Base-by-base conservation (phyloP, 1,140 invertebrate species). In the Lordiphosa mommai region DNA sequence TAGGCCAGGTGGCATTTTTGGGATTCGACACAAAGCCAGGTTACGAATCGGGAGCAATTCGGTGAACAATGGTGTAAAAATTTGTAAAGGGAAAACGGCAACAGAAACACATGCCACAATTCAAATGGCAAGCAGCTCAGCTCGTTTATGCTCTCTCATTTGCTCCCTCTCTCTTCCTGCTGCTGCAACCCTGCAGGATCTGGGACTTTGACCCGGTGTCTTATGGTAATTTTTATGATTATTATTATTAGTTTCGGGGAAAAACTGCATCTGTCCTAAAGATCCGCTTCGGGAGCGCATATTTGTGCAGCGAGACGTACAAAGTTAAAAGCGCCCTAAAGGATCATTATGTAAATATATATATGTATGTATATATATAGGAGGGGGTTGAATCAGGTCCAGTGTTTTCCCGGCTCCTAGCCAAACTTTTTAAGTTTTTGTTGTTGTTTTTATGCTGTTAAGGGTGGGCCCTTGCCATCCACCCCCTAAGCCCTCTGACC, bases 201-300 rank as follows among this genome's bases (percentile, higher is more conserved):
- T 29, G 37, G 27, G 17, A 43, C 13, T 41, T 44, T 61, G 51
- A 20, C 58, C 57, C 60, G 16, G 46, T 71, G 66, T 76, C 77
- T 64, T 82, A 82, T 82, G 77, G 76, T 84, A 82, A 82, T 82
- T 84, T 80, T 51, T 60, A 69, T 68, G 59, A 69, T 69, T 65
- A 80, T 80, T 64, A 60, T 67, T 44, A 49, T 74, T 70, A 27
- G 50, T 60, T 60, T 60, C 51, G 66, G 76, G 74, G 70, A 53
- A 59, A 70, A 79, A 74, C 43, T 82, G 76, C 76, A 82, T 82
- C 76, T 82, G 76, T 76, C 76, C 63, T 58, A 40, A 53, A 17
- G 23, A 40, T 27, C 40, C 17, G 32, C 30, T 23, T 46, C 37
- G 29, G 33, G 27, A 3, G 6, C 4, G 20, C 10, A 9, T 14